These are phyloP conservation scores for Acrocyrtus sp. DNA, from an alignment of 2,888 invertebrate genomes.

Conservation along the genomic window DNA sequence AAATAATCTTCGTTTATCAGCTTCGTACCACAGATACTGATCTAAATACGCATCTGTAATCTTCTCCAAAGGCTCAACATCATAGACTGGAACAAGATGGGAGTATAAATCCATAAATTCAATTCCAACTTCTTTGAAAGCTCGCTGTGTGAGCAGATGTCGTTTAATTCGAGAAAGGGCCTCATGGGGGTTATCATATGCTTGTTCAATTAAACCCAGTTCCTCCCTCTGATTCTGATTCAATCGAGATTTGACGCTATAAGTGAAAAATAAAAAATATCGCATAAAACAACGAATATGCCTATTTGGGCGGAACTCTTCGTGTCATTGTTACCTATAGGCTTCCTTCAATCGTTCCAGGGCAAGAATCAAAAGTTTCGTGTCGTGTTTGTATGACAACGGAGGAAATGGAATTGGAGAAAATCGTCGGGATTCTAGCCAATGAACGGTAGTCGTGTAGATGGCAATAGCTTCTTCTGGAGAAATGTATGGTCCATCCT, in stretches of 20 bases:
- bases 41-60: constrained; percentile 99
- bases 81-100: constrained; percentile 98
- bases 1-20: constrained; percentile 95
- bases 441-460: constrained; percentile 99
- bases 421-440: constrained; percentile 98
- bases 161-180: constrained; percentile 98
- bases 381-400: constrained; percentile 99
- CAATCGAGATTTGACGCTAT: constrained; percentile 92
- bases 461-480: constrained; percentile 99
- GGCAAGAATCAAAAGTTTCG: constrained; percentile 95
- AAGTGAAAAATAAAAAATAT: constrained; percentile 59
- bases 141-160: constrained; percentile 97
- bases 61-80: constrained; percentile 98
- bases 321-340: constrained; percentile 73
- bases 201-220: constrained; percentile 98
- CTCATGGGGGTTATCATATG: constrained; percentile 99
- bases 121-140: constrained; percentile 98
- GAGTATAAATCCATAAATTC: constrained; percentile 99
- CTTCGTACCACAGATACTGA: constrained; percentile 99
- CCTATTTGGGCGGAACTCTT: constrained; percentile 14
- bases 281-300: no score
- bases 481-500: constrained; percentile 99
- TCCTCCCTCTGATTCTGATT: constrained; percentile 99
- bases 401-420: constrained; percentile 99
- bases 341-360: constrained; percentile 97